Base-by-base conservation (phyloP, 2,888 invertebrate species). In the Papilio gigon region DNA sequence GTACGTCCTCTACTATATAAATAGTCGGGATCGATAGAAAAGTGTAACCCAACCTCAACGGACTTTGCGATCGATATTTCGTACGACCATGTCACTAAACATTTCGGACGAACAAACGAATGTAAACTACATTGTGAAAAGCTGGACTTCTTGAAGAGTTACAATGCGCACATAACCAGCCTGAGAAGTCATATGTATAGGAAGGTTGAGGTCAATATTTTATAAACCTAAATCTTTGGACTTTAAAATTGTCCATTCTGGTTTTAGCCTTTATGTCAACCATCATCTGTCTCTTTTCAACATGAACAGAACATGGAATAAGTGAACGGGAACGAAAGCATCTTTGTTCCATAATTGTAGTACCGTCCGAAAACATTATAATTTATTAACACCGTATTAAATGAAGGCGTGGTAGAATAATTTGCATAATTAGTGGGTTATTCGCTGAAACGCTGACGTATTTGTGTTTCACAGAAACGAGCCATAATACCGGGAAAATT, bases 391-490 rank as follows among this genome's bases (percentile, higher is more conserved):
- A 60, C n/a, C 1, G 2, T 27, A 6, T 20, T 47, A 5, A 33
- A 27, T 9, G 58, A 66, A 44, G 66, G 66, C 66, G 59, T 50
- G 63, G 63, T 44, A 44, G 44, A 59, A 33, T 22, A 40, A 63
- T 35, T 63, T 17, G 17, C 53, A 35, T 53, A 40, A 5, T 58
- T 17, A 58, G 17, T 27, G 17, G 35, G 12, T 44, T 44, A 37
- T 44, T 67, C 11, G 27, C 50, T 33, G 11, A 22, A 53, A 40
- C 17, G 14, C 20, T 68, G 68, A 68, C 63, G 63, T 63, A n/a
- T n/a, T 59, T 27, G 47, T 59, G 68, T 63, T 53, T 68, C 68
- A 68, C 61, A 37, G 42, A 25, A 33, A 27, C 47, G 22, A 25
- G 27, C 56, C 33, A 25, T 30, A 33, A 20, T 63, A 58, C 44